Evolutionary conservation across 2,113 vertebrate species (phyloP).

Genomic region (Pomatostomus ruficeps): DNA sequence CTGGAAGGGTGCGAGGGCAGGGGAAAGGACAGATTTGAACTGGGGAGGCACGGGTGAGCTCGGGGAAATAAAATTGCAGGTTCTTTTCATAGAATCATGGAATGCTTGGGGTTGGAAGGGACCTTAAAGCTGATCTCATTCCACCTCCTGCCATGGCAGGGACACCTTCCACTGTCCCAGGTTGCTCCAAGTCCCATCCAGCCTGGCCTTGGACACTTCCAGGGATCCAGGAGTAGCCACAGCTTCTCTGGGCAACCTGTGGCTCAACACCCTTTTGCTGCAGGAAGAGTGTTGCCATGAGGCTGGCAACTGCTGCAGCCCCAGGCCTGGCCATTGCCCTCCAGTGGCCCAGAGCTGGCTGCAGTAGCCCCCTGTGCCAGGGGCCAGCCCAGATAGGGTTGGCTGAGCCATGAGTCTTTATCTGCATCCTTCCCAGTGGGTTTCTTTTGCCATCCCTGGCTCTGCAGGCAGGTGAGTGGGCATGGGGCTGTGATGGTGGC

Average conservation of each 20-base stretch:
- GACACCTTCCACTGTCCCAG: not conserved
- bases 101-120: not conserved
- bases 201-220: not conserved
- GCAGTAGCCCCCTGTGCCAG: not conserved
- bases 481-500: not conserved
- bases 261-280: not conserved
- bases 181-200: accelerated
- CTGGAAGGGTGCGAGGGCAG: not conserved
- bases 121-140: not conserved
- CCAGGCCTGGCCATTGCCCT: not conserved
- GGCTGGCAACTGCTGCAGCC: not conserved
- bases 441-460: not conserved
- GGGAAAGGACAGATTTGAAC: not conserved
- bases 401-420: not conserved
- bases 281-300: not conserved
- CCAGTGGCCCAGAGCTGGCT: not conserved
- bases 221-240: not conserved
- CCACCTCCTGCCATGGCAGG: accelerated
- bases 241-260: not conserved
- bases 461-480: not conserved
- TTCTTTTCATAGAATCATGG: not conserved
- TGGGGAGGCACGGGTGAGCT: not conserved
- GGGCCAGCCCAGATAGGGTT: not conserved
- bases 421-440: not conserved
- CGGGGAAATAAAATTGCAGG: not conserved